phyloP scores from a whole-genome alignment of 2,113 vertebrate species.

The Cololabis saira region DNA sequence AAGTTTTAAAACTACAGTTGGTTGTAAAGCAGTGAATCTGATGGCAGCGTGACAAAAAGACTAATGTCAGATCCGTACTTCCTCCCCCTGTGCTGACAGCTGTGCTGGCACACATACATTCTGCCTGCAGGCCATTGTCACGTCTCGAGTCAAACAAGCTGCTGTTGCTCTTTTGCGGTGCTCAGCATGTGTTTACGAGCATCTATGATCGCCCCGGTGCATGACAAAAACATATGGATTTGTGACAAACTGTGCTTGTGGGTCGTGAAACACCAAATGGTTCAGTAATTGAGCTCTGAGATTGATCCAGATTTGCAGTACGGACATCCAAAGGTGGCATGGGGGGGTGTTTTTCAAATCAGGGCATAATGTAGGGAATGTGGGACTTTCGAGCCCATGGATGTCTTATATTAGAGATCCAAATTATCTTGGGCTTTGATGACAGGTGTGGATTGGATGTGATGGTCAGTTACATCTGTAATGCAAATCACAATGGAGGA shows the following conservation, averaged over 20 bases:
- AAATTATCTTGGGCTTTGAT: slow-evolving; percentile 43
- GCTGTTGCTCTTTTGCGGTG: slow-evolving; percentile 35
- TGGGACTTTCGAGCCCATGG: slow-evolving; percentile 33
- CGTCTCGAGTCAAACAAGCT: slow-evolving; percentile 47
- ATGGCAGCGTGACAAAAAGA: slow-evolving; percentile 28
- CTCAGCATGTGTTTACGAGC: slow-evolving; percentile 34
- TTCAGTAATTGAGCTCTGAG: slow-evolving; percentile 64
- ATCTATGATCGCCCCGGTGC: slow-evolving; percentile 42
- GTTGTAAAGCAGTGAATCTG: slow-evolving; percentile 12
- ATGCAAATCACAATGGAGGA: slow-evolving; percentile 42
- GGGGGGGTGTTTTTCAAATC: slow-evolving; percentile 51
- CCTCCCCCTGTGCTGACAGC: slow-evolving; percentile 44
- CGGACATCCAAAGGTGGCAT: slow-evolving; percentile 39
- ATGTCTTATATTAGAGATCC: slow-evolving; percentile 31
- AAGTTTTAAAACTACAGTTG: background rate
- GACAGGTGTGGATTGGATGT: slow-evolving; percentile 43
- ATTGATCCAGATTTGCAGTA: slow-evolving; percentile 69
- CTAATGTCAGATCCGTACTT: slow-evolving; percentile 29
- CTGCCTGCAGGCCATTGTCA: slow-evolving; percentile 59
- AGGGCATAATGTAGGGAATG: slow-evolving; percentile 24
- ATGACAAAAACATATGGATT: slow-evolving; percentile 75
- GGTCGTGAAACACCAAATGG: slow-evolving; percentile 71
- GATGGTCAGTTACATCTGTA: slow-evolving; percentile 57
- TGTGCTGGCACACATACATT: slow-evolving; percentile 42
- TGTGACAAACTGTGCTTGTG: slow-evolving; percentile 69